Percentiles rank a stretch among this genome's conserved stretches.
These are phyloP conservation scores for Tympanuchus pallidicinctus DNA, from an alignment of 2,113 vertebrate species.

Conservation along the genomic window DNA sequence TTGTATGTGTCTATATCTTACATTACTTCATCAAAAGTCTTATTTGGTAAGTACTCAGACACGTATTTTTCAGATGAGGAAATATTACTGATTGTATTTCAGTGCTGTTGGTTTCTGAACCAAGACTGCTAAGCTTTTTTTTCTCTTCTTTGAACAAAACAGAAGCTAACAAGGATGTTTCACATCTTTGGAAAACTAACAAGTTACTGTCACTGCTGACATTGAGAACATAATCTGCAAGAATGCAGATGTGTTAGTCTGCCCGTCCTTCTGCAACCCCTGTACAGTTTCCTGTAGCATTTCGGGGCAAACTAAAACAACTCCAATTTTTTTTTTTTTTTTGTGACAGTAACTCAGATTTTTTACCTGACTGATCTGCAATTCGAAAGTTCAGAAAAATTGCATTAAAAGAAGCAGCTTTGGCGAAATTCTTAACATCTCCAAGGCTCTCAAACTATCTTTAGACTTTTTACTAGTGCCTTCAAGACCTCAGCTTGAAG, in stretches of 20 bases:
- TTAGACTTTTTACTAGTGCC: neutral
- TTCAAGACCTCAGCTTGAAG: neutral
- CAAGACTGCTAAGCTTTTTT: fast-evolving
- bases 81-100: neutral
- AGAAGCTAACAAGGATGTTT: neutral
- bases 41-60: neutral
- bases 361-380: neutral
- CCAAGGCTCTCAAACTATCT: neutral
- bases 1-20: fast-evolving
- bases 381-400: neutral
- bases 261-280: neutral
- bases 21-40: neutral
- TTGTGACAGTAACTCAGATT: neutral
- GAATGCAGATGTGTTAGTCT: neutral
- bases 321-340: neutral
- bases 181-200: neutral
- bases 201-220: fast-evolving
- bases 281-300: neutral
- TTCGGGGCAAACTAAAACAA: neutral
- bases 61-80: neutral
- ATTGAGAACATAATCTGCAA: fast-evolving
- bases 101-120: neutral
- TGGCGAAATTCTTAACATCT: neutral
- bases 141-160: neutral
- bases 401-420: neutral